Conservation (phyloP, 2,797 vertebrate genomes). For the Eulemur mongoz region DNA sequence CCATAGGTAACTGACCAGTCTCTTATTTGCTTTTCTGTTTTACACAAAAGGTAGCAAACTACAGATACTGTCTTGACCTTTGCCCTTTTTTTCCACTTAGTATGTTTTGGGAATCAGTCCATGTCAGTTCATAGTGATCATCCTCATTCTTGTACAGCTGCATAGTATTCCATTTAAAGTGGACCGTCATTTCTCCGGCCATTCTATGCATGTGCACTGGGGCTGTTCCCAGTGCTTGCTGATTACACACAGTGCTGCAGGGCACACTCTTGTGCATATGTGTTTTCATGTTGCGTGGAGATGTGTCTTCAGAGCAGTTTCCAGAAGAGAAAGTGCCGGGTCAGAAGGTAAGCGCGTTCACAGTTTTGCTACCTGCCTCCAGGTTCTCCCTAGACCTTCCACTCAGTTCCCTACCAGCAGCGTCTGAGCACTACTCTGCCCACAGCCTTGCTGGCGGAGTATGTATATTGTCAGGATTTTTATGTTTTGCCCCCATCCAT, state of each 20-base stretch:
- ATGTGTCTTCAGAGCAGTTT: neutral
- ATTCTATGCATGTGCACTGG: accelerated
- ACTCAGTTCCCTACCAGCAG: neutral
- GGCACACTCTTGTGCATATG: too few relatives aligned
- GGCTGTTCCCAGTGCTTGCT: neutral
- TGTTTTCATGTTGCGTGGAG: neutral
- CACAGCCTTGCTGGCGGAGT: neutral
- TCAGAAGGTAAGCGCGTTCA: neutral
- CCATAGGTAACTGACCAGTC: neutral
- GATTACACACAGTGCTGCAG: neutral
- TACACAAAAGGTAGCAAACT: neutral
- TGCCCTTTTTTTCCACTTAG: neutral
- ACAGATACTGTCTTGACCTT: neutral
- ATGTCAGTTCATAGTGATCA: neutral
- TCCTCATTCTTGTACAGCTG: neutral
- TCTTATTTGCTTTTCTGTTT: neutral
- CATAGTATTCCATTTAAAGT: neutral
- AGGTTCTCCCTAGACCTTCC: too few relatives aligned
- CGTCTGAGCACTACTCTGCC: neutral
- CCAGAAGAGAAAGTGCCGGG: neutral
- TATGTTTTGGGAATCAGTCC: neutral
- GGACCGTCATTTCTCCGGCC: neutral
- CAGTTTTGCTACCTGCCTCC: neutral
- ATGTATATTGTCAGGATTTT: neutral
- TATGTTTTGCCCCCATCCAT: accelerated